Evolutionary conservation across 2,797 vertebrate species (phyloP).

Genomic region (Myotis myotis): DNA sequence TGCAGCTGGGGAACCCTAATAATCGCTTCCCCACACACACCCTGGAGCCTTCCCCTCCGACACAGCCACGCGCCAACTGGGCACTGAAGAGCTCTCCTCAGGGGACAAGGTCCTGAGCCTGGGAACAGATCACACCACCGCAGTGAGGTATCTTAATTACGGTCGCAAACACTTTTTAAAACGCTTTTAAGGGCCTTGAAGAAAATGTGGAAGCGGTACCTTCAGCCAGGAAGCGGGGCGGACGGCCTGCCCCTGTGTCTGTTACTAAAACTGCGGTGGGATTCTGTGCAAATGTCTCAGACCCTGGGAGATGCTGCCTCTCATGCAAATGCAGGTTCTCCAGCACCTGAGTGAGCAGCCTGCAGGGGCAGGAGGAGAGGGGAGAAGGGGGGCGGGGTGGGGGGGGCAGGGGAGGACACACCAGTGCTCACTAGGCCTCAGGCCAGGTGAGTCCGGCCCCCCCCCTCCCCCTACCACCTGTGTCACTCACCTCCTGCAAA

Average conservation of each 20-base stretch:
- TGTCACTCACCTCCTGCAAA: not conserved
- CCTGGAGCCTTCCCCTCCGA: not conserved
- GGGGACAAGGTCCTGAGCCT: not conserved
- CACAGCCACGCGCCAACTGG: not conserved
- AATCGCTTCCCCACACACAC: not conserved
- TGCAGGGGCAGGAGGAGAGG: too few relatives aligned
- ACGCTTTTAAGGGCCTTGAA: not conserved
- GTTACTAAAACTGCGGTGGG: not conserved
- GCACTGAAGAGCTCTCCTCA: too few relatives aligned
- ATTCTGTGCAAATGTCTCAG: not conserved
- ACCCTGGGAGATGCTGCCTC: not conserved
- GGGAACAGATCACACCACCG: not conserved
- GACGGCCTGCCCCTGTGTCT: not conserved
- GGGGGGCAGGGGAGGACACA: too few relatives aligned
- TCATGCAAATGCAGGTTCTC: not conserved
- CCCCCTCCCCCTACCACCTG: too few relatives aligned
- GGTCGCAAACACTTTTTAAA: not conserved
- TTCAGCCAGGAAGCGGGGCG: not conserved
- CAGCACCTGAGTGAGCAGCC: not conserved
- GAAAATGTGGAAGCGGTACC: not conserved
- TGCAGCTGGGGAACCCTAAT: not conserved
- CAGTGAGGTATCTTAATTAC: not conserved
- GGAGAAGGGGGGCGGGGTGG: too few relatives aligned
- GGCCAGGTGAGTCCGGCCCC: too few relatives aligned
- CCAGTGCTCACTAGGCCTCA: accelerated